Evolutionary conservation across 2,797 vertebrate species (phyloP), one percentile per base, ranked within the genome.

Genomic region (Xiphorhynchus erythropygius): DNA sequence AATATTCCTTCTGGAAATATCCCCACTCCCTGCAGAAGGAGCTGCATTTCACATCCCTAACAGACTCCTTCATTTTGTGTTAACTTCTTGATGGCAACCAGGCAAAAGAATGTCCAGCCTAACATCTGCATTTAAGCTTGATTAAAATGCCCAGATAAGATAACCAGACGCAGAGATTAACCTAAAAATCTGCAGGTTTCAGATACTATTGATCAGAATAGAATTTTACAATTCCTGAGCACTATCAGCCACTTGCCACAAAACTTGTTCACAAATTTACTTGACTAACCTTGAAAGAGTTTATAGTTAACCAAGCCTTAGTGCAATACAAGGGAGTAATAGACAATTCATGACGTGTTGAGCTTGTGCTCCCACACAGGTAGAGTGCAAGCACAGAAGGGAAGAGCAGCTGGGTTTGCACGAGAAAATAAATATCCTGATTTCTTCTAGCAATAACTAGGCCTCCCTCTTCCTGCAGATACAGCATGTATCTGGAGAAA

Each of bases 1-100:
- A 97, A 95, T 17, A 59, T 56, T 79, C 85, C 71, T 92, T 91
- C 59, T 90, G 55, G 82, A 97, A 97, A 95, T 60, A 82, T 37
- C 81, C 74, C 83, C 75, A 90, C 95, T 93, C 93, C 55, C 60
- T 74, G 76, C 55, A 86, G 70, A 92, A 92, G 92, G 68, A 96
- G 93, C 76, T 94, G 65, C 18, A 79, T 94, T 97, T 96, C 94
- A 78, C 75, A 79, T 87, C 67, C 69, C 60, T 82, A 80, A 87
- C 81, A 93, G 92, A 90, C 2, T 13, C 5, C 41, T 75, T 30
- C 1, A 2, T 78, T 92, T 91, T 49, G 27, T 53, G 56, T 70
- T 86, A 86, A 69, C 47, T 35, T 67, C 57, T 65, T 73, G 35
- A 94, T 46, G 56, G 80, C 59, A 94, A 73, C 28, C 35, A 76